Conservation (phyloP, 1,140 invertebrate species). For the Micrasema longulum region DNA sequence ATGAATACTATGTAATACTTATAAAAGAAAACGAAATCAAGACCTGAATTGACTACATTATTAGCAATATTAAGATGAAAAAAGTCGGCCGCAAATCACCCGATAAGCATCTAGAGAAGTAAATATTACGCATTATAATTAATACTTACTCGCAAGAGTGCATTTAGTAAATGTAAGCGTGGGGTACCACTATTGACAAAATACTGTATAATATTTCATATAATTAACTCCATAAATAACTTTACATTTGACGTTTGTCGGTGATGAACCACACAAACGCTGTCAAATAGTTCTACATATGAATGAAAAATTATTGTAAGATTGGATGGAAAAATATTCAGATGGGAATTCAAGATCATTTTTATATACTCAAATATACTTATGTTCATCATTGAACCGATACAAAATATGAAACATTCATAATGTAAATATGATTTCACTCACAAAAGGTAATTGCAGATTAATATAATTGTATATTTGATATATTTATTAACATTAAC, state of each 20-base stretch:
- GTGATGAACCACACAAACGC: neutral
- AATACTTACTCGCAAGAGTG: constrained; percentile 39
- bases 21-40: constrained; percentile 24
- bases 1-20: neutral
- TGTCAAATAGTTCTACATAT: constrained; percentile 10
- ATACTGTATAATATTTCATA: constrained; percentile 25
- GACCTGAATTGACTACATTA: constrained; percentile 24
- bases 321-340: constrained; percentile 53
- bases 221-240: constrained; percentile 9
- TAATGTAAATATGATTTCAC: constrained; percentile 31
- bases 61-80: constrained; percentile 20
- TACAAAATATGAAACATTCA: constrained; percentile 12
- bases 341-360: constrained; percentile 29
- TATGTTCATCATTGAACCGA: neutral
- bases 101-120: constrained; percentile 30
- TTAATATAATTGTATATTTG: constrained; percentile 29
- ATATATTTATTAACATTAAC: constrained; percentile 34
- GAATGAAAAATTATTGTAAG: constrained; percentile 53
- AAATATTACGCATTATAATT: constrained; percentile 31
- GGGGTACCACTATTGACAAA: constrained; percentile 42
- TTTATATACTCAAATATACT: constrained; percentile 20
- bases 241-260: neutral
- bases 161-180: constrained; percentile 42
- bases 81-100: constrained; percentile 35
- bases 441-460: constrained; percentile 33